Percentiles rank a stretch among this genome's conserved stretches.
Conservation (phyloP, 2,888 invertebrate species). For the Erebia epiphron region DNA sequence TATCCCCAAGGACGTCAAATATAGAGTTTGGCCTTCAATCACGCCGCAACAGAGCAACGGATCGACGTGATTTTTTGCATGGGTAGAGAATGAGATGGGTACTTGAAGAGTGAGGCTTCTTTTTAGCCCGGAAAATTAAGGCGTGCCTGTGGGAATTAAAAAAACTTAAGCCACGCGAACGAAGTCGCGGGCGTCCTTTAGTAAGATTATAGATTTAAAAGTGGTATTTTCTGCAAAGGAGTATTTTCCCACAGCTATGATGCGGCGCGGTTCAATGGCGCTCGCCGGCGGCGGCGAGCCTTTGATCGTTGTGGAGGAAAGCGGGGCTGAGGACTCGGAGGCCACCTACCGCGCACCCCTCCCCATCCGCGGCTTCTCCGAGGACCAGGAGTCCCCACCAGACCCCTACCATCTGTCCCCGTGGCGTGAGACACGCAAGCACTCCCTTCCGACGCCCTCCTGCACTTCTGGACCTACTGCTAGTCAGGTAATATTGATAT, state of each 20-base stretch:
- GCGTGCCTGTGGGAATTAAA: too few relatives aligned
- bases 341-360: conserved; percentile 79
- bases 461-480: conserved; percentile 94
- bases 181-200: too few relatives aligned
- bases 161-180: too few relatives aligned
- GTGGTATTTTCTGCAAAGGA: too few relatives aligned
- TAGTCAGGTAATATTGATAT: conserved; percentile 85
- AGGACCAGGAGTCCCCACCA: conserved; percentile 90
- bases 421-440: conserved; percentile 91
- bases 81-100: too few relatives aligned
- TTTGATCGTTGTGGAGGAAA: conserved; percentile 92
- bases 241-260: conserved; percentile 69
- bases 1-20: too few relatives aligned
- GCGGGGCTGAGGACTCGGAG: conserved; percentile 86
- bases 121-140: too few relatives aligned
- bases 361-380: conserved; percentile 84
- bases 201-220: too few relatives aligned
- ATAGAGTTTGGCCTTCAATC: too few relatives aligned
- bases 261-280: conserved; percentile 87
- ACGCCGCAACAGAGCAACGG: too few relatives aligned
- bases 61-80: too few relatives aligned
- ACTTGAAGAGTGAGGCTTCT: too few relatives aligned
- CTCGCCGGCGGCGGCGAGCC: conserved; percentile 86
- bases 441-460: conserved; percentile 92
- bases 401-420: conserved; percentile 93